These are phyloP conservation scores for Eupithecia insigniata DNA, from an alignment of 2,888 invertebrate genomes.

Conservation along the genomic window DNA sequence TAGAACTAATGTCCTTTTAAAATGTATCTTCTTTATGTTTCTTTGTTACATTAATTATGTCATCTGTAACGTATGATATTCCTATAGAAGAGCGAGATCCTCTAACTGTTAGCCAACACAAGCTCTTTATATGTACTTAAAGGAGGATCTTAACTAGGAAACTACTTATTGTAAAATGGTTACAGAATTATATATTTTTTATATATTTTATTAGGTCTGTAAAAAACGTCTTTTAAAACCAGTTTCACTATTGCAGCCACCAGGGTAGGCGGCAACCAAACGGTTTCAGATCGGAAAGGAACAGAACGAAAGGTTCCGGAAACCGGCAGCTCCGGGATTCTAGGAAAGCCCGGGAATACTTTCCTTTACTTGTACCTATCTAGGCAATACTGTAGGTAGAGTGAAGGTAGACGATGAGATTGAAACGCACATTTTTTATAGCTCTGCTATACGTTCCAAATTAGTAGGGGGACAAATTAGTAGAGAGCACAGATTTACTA, in stretches of 20 bases:
- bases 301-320: too few species aligned
- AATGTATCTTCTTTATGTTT: too few species aligned
- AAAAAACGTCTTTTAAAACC: neutral
- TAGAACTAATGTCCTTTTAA: too few species aligned
- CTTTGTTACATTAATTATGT: too few species aligned
- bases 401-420: neutral
- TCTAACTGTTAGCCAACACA: too few species aligned
- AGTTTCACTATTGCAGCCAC: neutral
- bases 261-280: neutral
- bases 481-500: neutral
- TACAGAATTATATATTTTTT: too few species aligned
- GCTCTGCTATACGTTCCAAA: neutral
- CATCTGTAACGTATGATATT: too few species aligned
- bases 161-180: too few species aligned
- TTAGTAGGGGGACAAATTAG: neutral
- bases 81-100: too few species aligned
- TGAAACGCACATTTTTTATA: neutral
- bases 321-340: neutral
- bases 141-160: too few species aligned
- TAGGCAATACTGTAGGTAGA: neutral
- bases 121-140: too few species aligned
- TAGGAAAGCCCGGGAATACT: neutral
- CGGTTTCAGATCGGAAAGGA: conserved; percentile 33
- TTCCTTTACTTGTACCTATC: too few species aligned
- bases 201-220: neutral